Percentiles rank a stretch among this genome's conserved stretches.
Conservation (phyloP, 1,140 invertebrate genomes). For the Samia ricini region DNA sequence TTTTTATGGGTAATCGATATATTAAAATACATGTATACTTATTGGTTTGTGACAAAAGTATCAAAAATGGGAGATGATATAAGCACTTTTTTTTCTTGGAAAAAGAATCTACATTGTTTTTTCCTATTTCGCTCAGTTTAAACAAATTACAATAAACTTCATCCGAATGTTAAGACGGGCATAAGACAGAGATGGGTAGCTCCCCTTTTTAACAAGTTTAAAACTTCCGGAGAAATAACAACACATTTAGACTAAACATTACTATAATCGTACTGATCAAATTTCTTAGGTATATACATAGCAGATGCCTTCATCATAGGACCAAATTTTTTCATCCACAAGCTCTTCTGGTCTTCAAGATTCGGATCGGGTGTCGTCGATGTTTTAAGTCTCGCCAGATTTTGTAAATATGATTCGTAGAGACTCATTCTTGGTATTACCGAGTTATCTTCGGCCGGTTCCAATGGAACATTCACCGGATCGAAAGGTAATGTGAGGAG, state of each 20-base stretch:
- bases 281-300: conserved; percentile 26
- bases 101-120: too few relatives aligned
- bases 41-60: too few relatives aligned
- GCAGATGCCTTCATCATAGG: conserved; percentile 33
- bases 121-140: too few relatives aligned
- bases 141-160: too few relatives aligned
- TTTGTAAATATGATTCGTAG: conserved; percentile 65
- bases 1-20: too few relatives aligned
- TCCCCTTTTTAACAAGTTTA: neutral
- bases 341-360: conserved; percentile 31
- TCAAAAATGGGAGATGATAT: too few relatives aligned
- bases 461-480: conserved; percentile 58
- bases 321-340: conserved; percentile 43
- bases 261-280: conserved; percentile 29
- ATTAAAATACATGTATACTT: too few relatives aligned
- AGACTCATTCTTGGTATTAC: conserved; percentile 63
- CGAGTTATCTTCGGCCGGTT: conserved; percentile 61
- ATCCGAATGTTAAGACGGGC: too few relatives aligned
- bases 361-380: conserved; percentile 42
- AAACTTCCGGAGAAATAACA: neutral
- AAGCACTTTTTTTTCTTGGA: too few relatives aligned
- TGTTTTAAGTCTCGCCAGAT: conserved; percentile 41
- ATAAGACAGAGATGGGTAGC: neutral
- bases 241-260: neutral
- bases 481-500: conserved; percentile 59